phyloP scores from a whole-genome alignment of 2,113 vertebrate species.

The Lanius ludovicianus region DNA sequence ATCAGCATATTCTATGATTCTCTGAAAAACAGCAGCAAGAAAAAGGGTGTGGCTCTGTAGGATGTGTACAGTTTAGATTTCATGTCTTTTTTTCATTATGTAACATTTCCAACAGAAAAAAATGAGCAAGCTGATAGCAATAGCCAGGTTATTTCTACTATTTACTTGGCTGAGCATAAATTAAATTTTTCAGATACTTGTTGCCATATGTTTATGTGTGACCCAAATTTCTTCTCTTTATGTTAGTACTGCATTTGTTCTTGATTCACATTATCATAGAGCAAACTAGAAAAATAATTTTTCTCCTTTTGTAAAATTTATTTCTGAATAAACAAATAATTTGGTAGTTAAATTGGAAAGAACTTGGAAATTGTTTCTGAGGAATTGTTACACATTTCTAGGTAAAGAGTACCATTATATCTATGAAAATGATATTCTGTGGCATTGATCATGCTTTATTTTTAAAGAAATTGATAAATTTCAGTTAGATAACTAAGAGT shows the following conservation, averaged over 20 bases:
- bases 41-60: background rate
- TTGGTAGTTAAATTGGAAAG: background rate
- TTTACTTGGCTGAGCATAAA: background rate
- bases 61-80: background rate
- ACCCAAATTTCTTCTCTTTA: background rate
- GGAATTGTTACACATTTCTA: background rate
- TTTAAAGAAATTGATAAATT: background rate
- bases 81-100: background rate
- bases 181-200: background rate
- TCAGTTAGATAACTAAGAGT: background rate
- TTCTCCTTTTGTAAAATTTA: background rate
- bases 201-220: background rate
- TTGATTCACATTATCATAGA: background rate
- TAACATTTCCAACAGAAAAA: background rate
- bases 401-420: background rate
- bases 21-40: background rate
- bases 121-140: background rate
- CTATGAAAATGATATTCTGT: background rate
- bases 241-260: background rate
- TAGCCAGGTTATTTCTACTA: background rate
- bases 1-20: background rate
- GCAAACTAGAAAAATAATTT: background rate
- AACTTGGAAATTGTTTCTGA: background rate
- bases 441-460: background rate
- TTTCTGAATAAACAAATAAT: background rate